These are phyloP conservation scores for Aulostomus chinensis DNA, from an alignment of 2,797 vertebrate species.

Conservation along the genomic window DNA sequence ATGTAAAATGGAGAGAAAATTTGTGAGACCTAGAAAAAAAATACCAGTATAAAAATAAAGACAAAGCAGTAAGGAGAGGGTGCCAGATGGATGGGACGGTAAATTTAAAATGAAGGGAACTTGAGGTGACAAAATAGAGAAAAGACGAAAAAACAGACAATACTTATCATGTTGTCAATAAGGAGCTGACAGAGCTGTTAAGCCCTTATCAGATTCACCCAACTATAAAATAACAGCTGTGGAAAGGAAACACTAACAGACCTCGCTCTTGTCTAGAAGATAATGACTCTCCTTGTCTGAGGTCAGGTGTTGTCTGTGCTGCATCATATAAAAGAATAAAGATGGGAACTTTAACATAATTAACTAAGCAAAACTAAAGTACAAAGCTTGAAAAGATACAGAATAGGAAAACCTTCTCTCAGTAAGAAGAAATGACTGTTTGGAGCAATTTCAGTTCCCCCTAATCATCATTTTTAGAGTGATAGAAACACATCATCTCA, in stretches of 20 bases:
- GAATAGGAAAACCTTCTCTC: no score
- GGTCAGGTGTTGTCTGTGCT: slow-evolving; percentile 43
- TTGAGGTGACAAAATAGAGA: slow-evolving; percentile 65
- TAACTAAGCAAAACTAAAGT: background rate
- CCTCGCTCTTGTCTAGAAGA: slow-evolving; percentile 43
- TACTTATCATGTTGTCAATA: slow-evolving; percentile 76
- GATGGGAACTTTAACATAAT: slow-evolving; percentile 3
- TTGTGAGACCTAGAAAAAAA: slow-evolving; percentile 23
- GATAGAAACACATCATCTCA: background rate
- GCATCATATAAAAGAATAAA: slow-evolving; percentile 35
- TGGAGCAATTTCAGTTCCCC: background rate
- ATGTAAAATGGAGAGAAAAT: slow-evolving; percentile 33
- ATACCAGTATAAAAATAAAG: slow-evolving; percentile 25
- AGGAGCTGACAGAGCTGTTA: slow-evolving; percentile 52
- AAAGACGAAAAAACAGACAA: slow-evolving; percentile 62
- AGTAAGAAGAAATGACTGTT: no score
- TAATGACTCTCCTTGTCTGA: slow-evolving; percentile 53
- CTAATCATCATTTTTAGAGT: background rate
- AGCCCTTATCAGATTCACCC: slow-evolving; percentile 70
- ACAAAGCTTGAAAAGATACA: no score
- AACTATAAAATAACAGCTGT: slow-evolving; percentile 77
- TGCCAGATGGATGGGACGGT: slow-evolving; percentile 31
- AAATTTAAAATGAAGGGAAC: slow-evolving; percentile 64
- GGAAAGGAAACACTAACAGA: slow-evolving; percentile 42
- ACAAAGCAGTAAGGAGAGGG: slow-evolving; percentile 23